Base-by-base conservation (phyloP, 2,888 invertebrate genomes). In the Epinotia bilunana region DNA sequence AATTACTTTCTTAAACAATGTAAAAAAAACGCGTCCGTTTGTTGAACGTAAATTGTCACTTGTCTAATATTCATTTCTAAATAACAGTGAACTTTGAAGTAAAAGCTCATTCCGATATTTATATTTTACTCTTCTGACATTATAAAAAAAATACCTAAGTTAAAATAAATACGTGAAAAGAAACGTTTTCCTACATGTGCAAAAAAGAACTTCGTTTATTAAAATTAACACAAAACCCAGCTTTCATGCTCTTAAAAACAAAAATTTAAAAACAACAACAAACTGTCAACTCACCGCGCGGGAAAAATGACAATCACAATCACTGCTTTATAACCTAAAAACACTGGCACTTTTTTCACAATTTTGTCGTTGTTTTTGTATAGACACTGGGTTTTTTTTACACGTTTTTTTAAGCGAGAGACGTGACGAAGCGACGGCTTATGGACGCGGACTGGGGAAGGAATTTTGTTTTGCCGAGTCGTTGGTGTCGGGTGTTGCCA, bases 401-500 rank as follows among this genome's bases (percentile, higher is more conserved):
- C 70, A 70, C 65, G 67, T 18, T 39, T 16, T n/a, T 63, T 13
- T 23, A 12, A 46, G n/a, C 64, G 57, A 61, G 53, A 53, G 33
- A 74, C 74, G 43, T 43, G 71, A 76, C 77, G 69, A 23, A 23
- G 60, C 65, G 16, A 46, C 68, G 80, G 69, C 72, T 68, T 74
- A 76, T 72, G 62, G 81, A 81, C 84, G 80, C 82, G 82, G 62
- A 84, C 85, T 85, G 82, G 78, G 78, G 77, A 75, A 80, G 80
- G 81, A 81, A 82, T 82, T 83, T 80, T 80, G 83, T 84, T 81
- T 82, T 80, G 81, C 77, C 77, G 79, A 79, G 79, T 78, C 77
- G 82, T 79, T 77, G 80, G 67, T 64, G 68, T 67, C 60, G 61
- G 60, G 80, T 79, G 81, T 81, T 82, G 81, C 81, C 57, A 77